Evolutionary conservation across 1,140 invertebrate genomes (phyloP).

Genomic region (Bombus picipes): DNA sequence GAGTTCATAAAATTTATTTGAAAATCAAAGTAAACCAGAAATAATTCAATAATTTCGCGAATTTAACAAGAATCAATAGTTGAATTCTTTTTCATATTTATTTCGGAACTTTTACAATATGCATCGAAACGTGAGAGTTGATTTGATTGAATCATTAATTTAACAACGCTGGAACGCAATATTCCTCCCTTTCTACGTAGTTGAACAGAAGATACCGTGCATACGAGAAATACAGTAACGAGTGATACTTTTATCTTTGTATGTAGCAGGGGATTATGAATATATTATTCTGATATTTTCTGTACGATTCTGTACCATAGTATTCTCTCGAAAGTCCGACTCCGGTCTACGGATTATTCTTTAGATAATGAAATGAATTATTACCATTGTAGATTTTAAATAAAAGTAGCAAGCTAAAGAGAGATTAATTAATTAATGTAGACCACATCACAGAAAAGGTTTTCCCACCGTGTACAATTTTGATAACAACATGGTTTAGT

Average conservation of each 20-base stretch:
- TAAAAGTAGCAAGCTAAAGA: background rate
- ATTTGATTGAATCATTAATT: constrained; percentile 10
- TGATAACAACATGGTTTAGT: too few species aligned
- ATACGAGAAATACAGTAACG: background rate
- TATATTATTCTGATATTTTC: background rate
- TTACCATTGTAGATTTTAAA: background rate
- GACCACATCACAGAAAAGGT: background rate
- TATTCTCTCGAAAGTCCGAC: background rate
- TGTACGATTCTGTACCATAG: background rate
- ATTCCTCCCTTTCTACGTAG: background rate
- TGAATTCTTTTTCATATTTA: background rate
- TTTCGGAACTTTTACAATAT: background rate
- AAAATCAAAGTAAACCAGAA: background rate
- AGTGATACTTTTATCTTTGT: background rate
- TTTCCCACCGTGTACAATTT: too few species aligned
- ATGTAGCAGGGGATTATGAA: background rate
- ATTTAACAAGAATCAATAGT: background rate
- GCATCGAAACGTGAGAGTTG: background rate
- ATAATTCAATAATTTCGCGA: background rate
- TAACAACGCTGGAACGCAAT: background rate
- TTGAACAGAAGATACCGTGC: background rate
- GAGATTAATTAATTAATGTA: background rate
- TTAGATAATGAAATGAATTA: background rate
- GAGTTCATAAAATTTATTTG: background rate
- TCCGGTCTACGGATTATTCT: background rate